Evolutionary conservation across 92 coral and sea anemone genomes (phyloP).

Genomic region (Parazoanthus darwini): DNA sequence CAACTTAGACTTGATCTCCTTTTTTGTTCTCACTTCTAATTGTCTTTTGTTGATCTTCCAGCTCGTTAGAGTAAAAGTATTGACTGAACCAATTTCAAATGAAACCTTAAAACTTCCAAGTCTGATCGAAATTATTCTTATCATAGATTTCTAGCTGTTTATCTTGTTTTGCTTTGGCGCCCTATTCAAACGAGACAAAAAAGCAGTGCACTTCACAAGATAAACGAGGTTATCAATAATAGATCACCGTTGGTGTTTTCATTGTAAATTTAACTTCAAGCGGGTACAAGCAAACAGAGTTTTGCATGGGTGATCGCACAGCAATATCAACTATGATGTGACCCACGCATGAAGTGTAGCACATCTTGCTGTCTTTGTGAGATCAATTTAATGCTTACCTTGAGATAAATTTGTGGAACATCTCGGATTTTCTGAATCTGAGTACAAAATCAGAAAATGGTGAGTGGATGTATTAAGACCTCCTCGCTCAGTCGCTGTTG

Average conservation of each 20-base stretch:
- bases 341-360: neutral
- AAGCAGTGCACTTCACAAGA: slow-evolving; percentile 2
- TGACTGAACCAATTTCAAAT: neutral
- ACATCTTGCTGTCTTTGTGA: too few relatives aligned
- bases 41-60: neutral
- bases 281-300: slow-evolving; percentile 38
- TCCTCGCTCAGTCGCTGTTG: too few relatives aligned
- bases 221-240: slow-evolving; percentile 18
- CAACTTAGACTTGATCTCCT: too few relatives aligned
- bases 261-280: neutral
- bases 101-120: neutral
- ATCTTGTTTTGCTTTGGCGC: slow-evolving; percentile 13
- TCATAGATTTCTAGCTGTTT: neutral
- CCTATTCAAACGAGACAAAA: slow-evolving; percentile 21
- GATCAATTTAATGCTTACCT: too few relatives aligned
- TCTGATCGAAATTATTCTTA: neutral
- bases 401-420: too few relatives aligned
- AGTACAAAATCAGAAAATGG: too few relatives aligned
- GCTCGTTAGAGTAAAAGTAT: neutral
- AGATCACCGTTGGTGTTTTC: neutral
- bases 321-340: neutral
- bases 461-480: too few relatives aligned
- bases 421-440: too few relatives aligned
- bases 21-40: too few relatives aligned
- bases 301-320: slow-evolving; percentile 21